Conservation (phyloP, 1,140 invertebrate species). For the Penaeus chinensis region DNA sequence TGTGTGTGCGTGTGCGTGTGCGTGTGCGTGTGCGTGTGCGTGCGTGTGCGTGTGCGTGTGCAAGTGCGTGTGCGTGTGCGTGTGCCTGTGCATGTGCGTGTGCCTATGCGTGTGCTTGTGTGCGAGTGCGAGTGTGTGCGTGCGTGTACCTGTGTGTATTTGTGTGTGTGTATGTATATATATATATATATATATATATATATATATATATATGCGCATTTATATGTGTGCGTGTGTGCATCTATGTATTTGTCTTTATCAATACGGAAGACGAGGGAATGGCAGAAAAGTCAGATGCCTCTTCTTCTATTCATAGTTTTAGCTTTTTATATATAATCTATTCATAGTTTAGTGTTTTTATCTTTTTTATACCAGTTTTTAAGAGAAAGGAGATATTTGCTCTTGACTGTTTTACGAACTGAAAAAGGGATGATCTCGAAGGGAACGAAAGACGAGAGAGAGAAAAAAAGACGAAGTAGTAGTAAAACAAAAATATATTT, state of each 20-base stretch:
- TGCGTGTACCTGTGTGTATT: too few species aligned
- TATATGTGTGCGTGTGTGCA: not conserved
- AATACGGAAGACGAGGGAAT: not conserved
- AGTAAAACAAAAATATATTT: not conserved
- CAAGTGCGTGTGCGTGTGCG: conserved; percentile 3
- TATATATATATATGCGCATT: not conserved
- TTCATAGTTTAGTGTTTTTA: too few species aligned
- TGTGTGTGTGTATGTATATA: conserved; percentile 8
- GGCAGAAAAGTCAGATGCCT: too few species aligned
- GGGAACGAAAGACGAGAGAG: not conserved
- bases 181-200: conserved; percentile 15
- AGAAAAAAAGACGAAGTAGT: not conserved
- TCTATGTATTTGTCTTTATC: not conserved
- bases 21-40: not conserved
- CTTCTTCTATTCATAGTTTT: too few species aligned
- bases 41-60: not conserved
- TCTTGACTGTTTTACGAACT: not conserved
- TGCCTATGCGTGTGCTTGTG: too few species aligned
- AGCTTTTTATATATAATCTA: not conserved
- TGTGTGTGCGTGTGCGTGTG: conserved; percentile 5
- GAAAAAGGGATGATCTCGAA: not conserved
- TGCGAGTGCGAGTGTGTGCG: not conserved
- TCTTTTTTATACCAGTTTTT: too few species aligned
- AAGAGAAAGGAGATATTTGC: too few species aligned
- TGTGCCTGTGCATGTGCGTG: not conserved